A percentile compares a stretch with the other conserved stretches of the same genome.
Conservation (phyloP, 2,113 vertebrate species). For the Phrynosoma platyrhinos region DNA sequence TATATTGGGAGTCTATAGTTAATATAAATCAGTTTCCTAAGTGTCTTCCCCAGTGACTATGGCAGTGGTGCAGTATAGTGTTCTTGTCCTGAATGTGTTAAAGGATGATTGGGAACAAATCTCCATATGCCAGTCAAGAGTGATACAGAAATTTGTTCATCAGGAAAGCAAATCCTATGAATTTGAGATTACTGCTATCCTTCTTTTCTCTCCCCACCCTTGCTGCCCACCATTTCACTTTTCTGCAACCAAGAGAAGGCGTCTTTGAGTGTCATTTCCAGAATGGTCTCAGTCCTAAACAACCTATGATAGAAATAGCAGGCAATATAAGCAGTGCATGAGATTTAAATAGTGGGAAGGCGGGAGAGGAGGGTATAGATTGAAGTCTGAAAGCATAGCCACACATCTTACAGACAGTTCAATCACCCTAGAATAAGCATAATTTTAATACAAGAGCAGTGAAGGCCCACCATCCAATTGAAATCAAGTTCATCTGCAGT, state of each 20-base stretch:
- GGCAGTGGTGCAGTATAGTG: background rate
- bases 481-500: slow-evolving; percentile 11
- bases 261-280: background rate
- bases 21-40: background rate
- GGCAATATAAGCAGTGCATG: background rate
- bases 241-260: background rate
- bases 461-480: background rate
- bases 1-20: background rate
- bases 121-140: background rate
- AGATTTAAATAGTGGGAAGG: background rate
- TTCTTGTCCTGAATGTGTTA: background rate
- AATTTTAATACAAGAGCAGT: slow-evolving; percentile 2
- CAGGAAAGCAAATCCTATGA: background rate
- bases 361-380: background rate
- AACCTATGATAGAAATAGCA: background rate
- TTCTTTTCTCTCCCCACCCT: background rate
- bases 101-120: background rate
- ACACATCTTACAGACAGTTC: slow-evolving; percentile 15
- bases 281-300: background rate
- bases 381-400: background rate
- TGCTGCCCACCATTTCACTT: background rate
- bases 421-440: background rate
- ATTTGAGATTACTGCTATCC: background rate
- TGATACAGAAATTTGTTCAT: background rate
- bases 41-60: background rate